Conservation (phyloP, 2,113 vertebrate species). For the Mustelus asterias region DNA sequence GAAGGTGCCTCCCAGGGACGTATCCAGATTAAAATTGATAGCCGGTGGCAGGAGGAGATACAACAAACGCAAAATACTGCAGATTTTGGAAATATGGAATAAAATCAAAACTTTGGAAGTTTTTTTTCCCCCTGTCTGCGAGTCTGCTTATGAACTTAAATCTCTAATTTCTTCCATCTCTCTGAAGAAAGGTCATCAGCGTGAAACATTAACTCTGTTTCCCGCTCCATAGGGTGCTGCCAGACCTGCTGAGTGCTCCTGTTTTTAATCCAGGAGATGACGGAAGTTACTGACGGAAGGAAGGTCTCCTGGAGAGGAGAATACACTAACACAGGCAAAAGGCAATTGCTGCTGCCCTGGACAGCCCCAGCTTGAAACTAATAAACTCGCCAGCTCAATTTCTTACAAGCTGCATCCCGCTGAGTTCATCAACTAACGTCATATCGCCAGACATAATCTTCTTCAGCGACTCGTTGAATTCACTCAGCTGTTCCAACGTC, state of each 20-base stretch:
- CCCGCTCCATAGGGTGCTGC: not conserved
- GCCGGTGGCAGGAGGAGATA: not conserved
- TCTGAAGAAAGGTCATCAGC: not conserved
- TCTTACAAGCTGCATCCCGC: constrained; percentile 92
- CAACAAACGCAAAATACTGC: not conserved
- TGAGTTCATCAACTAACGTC: constrained; percentile 90
- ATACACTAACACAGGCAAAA: no score
- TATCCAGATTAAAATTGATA: not conserved
- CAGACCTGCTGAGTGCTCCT: not conserved
- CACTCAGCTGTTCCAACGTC: constrained; percentile 87
- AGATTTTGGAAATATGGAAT: not conserved
- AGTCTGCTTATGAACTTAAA: not conserved
- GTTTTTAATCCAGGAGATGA: not conserved
- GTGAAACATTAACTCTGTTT: not conserved
- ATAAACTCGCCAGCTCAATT: not conserved
- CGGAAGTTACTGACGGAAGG: not conserved
- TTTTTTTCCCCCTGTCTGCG: not conserved
- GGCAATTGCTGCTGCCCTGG: not conserved
- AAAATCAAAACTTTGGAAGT: not conserved
- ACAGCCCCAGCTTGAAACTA: not conserved
- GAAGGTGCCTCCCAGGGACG: not conserved
- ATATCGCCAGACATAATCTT: constrained; percentile 96
- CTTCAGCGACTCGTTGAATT: constrained; percentile 91
- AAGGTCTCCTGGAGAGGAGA: not conserved
- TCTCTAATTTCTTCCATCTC: not conserved